Evolutionary conservation across 2,113 vertebrate genomes (phyloP), one percentile per base, ranked within the genome.

Genomic region (Oryzias woworae): DNA sequence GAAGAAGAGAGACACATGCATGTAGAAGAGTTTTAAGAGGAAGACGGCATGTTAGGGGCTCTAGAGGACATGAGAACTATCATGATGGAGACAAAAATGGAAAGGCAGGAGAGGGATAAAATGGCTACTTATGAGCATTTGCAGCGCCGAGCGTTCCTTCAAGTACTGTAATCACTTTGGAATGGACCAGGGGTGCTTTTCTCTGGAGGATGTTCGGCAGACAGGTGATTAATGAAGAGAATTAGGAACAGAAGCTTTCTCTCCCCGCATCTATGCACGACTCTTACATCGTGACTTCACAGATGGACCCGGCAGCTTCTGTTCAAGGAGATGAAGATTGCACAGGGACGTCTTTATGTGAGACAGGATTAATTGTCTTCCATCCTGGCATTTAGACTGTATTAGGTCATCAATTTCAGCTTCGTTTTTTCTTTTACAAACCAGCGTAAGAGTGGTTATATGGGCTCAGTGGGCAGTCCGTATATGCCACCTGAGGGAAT

Each of bases 161-260:
- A 81, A 83, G 71, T 73, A 69, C 61, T 68, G 72, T 83, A 81
- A 87, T 85, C 80, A 83, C 71, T 68, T 75, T 13, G 2, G 65
- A 78, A 73, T 36, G 36, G 62, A 81, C 54, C 53, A 20, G 5
- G 58, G 49, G 47, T 7, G 7, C 65, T 61, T 69, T 79, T 67
- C 81, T 77, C 66, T 58, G 24, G 72, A 86, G 82, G 65, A 77
- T 55, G 61, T 71, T 70, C 17, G 4, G 57, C 55, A 63, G 81
- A 83, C 81, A 80, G 73, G 77, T 83, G 85, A 86, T 87, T 83
- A 83, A 87, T 86, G 81, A 81, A 78, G 74, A 75, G 75, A 78
- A 85, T 84, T 85, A 81, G 70, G 62, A 82, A 68, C 75, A 55
- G 14, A 58, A 69, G 71, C 48, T 73, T 55, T 74, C 50, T 51